Percentiles rank a stretch among this genome's conserved stretches.
These are phyloP conservation scores for Andrena dorsata DNA, from an alignment of 2,888 invertebrate species.

Conservation along the genomic window DNA sequence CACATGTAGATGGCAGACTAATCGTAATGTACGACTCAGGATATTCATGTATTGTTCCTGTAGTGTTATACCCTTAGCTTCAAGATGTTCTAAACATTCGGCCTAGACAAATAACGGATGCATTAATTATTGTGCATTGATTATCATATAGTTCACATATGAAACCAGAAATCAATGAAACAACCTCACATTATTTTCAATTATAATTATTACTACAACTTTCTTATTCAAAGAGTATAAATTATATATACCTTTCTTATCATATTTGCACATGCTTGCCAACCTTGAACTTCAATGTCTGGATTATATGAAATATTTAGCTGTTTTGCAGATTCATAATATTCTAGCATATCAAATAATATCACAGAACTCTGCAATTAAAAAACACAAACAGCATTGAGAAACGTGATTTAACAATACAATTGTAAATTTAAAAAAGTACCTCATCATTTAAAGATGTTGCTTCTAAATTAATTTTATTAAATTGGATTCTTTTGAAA, in stretches of 20 bases:
- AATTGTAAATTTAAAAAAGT: slow-evolving; percentile 74
- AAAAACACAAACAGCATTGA: slow-evolving; percentile 31
- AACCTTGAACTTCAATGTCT: slow-evolving; percentile 91
- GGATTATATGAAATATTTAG: slow-evolving; percentile 92
- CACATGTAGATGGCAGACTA: slow-evolving; percentile 90
- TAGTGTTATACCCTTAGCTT: slow-evolving; percentile 88
- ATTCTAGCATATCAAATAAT: slow-evolving; percentile 96
- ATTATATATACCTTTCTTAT: slow-evolving; percentile 89
- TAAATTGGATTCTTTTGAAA: slow-evolving; percentile 91
- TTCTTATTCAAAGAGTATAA: slow-evolving; percentile 13
- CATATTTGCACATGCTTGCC: slow-evolving; percentile 93
- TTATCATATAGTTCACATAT: slow-evolving; percentile 18
- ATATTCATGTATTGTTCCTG: slow-evolving; percentile 90
- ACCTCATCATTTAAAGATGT: slow-evolving; percentile 91
- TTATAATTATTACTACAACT: neutral
- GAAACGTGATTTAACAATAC: neutral
- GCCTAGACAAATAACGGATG: slow-evolving; percentile 86
- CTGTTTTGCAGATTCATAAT: slow-evolving; percentile 92
- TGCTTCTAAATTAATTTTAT: slow-evolving; percentile 89
- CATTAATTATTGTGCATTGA: slow-evolving; percentile 58
- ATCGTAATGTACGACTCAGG: slow-evolving; percentile 90
- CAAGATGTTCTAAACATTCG: slow-evolving; percentile 89
- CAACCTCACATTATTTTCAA: slow-evolving; percentile 1
- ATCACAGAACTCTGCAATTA: slow-evolving; percentile 87
- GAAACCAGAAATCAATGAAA: slow-evolving; percentile 21